Conservation (phyloP, 2,888 invertebrate genomes). For the Pandemis corylana region DNA sequence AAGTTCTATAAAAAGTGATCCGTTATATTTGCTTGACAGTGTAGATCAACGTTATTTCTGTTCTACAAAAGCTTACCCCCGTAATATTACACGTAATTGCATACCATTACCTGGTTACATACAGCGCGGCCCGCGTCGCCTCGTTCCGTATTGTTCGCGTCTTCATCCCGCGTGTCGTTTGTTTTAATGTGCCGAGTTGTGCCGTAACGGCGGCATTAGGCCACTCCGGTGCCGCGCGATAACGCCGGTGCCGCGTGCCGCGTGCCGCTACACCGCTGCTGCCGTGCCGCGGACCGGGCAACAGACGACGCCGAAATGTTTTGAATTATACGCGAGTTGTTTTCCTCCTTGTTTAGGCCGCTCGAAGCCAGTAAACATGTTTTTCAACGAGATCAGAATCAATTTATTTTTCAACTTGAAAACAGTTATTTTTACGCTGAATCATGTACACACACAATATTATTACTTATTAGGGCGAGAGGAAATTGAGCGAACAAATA, state of each 20-base stretch:
- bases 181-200: slow-evolving; percentile 11
- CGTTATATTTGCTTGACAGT: no score
- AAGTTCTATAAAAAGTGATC: no score
- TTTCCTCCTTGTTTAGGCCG: slow-evolving; percentile 1
- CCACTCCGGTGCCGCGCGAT: neutral
- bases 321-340: neutral
- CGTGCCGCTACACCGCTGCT: no score
- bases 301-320: neutral
- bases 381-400: slow-evolving; percentile 2
- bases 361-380: slow-evolving; percentile 12
- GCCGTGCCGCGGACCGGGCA: neutral
- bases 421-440: neutral
- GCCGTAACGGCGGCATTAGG: slow-evolving; percentile 4
- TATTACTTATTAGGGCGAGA: slow-evolving; percentile 28
- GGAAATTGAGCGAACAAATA: slow-evolving; percentile 37
- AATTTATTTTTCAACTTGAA: slow-evolving; percentile 5
- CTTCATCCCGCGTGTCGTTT: slow-evolving; percentile 1
- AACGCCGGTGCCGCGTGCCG: neutral
- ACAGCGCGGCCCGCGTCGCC: neutral
- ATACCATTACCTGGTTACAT: neutral
- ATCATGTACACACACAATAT: slow-evolving; percentile 9
- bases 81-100: neutral
- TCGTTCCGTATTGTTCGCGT: neutral
- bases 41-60: neutral
- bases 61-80: neutral